Conservation (phyloP, 35 echinoderm and acorn worm species). For the Holothuria glaberrima region DNA sequence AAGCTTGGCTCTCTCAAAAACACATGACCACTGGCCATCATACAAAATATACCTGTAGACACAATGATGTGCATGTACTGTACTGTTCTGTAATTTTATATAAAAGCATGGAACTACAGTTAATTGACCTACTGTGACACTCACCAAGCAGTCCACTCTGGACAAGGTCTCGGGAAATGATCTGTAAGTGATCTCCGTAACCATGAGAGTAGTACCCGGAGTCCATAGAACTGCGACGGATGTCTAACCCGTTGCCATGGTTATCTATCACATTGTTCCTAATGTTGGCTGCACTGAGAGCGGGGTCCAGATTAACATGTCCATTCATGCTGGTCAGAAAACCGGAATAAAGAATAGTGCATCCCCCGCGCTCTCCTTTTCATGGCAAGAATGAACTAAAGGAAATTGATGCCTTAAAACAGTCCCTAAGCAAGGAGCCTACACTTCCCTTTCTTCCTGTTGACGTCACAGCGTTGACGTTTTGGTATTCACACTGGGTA, state of each 20-base stretch:
- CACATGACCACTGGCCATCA: background rate
- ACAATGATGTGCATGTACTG: too few relatives aligned
- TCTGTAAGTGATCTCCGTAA: background rate
- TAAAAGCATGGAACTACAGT: background rate
- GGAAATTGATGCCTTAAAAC: too few relatives aligned
- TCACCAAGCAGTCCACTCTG: constrained; percentile 2
- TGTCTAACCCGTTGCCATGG: constrained; percentile 34
- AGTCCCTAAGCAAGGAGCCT: too few relatives aligned
- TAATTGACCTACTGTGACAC: background rate
- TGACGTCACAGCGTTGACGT: too few relatives aligned
- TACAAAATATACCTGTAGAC: too few relatives aligned
- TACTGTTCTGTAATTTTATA: too few relatives aligned
- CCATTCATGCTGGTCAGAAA: constrained; percentile 30
- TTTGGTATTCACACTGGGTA: too few relatives aligned
- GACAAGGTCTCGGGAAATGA: background rate
- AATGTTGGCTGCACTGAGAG: constrained; percentile 18
- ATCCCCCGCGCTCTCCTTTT: constrained; percentile 1
- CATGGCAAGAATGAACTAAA: constrained; percentile 18
- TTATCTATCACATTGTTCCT: constrained; percentile 25
- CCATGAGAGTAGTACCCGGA: background rate
- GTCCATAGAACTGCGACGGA: constrained; percentile 11
- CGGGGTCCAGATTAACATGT: constrained; percentile 19
- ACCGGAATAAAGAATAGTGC: constrained; percentile 24
- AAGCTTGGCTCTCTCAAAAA: too few relatives aligned
- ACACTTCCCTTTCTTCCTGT: too few relatives aligned